phyloP scores from a whole-genome alignment of 2,888 invertebrate genomes.

The Drosophila mayaguana region DNA sequence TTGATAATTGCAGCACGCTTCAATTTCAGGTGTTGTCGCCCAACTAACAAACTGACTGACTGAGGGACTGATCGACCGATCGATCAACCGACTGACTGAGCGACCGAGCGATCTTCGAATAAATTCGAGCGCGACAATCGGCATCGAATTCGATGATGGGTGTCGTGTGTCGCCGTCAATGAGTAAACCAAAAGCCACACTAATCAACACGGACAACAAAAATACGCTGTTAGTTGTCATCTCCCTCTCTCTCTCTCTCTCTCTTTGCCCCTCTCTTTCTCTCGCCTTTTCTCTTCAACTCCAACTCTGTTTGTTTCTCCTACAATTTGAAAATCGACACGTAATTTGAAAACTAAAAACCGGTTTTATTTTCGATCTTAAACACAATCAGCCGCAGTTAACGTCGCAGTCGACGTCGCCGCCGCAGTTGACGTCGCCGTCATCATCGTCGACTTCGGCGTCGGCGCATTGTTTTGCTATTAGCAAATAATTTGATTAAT shows the following conservation, averaged over 20 bases:
- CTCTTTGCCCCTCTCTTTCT: constrained; percentile 3
- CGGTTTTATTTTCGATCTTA: constrained; percentile 46
- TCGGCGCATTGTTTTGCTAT: constrained; percentile 68
- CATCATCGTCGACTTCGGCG: constrained; percentile 1
- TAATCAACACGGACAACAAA: constrained; percentile 34
- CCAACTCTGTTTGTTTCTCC: constrained; percentile 12
- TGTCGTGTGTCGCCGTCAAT: constrained; percentile 16
- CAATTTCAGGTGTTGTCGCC: constrained; percentile 37
- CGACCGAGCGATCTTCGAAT: constrained; percentile 2
- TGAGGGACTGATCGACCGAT: background rate
- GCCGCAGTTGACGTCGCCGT: background rate
- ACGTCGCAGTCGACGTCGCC: constrained; percentile 7
- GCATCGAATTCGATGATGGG: constrained; percentile 8
- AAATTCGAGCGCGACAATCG: background rate
- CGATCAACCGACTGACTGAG: background rate
- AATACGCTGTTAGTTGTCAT: constrained; percentile 20
- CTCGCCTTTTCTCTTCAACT: background rate
- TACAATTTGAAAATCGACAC: constrained; percentile 43
- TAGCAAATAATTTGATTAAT: constrained; percentile 77
- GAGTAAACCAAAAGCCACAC: constrained; percentile 24
- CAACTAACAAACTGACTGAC: constrained; percentile 1
- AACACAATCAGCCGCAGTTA: constrained; percentile 34
- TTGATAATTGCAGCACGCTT: constrained; percentile 41
- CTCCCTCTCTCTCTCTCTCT: background rate
- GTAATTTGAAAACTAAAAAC: constrained; percentile 47